A percentile compares a stretch with the other conserved stretches of the same genome.
Conservation (phyloP, 1,140 invertebrate genomes). For the Vollenhovia emeryi region DNA sequence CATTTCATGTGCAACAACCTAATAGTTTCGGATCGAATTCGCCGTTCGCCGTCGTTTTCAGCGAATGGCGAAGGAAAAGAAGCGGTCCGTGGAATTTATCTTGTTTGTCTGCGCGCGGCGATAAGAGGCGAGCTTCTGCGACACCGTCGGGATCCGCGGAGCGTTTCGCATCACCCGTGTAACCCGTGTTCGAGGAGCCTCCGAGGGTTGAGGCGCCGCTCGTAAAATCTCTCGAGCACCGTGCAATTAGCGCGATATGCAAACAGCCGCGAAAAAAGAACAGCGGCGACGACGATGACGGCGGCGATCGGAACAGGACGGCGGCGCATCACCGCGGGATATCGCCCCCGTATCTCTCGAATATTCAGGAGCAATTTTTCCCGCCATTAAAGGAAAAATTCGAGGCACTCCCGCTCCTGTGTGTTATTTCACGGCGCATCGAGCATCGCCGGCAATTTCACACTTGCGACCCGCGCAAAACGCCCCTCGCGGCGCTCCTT, state of each 20-base stretch:
- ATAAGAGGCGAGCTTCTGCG: slow-evolving; percentile 34
- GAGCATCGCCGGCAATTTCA: slow-evolving; percentile 78
- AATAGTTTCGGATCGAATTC: not conserved
- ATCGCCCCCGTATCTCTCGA: not conserved
- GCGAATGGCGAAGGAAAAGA: not conserved
- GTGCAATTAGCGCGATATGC: slow-evolving; percentile 40
- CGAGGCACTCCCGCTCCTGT: slow-evolving; percentile 4
- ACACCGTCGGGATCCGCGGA: not conserved
- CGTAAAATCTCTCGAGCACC: slow-evolving; percentile 24
- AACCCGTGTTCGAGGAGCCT: slow-evolving; percentile 3
- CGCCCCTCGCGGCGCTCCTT: slow-evolving; percentile 39
- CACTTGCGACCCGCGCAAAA: slow-evolving; percentile 72
- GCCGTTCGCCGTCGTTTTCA: not conserved
- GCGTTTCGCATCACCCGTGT: slow-evolving; percentile 4
- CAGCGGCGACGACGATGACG: not conserved
- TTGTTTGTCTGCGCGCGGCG: not conserved
- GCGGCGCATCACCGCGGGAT: not conserved
- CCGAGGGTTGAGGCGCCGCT: slow-evolving; percentile 3
- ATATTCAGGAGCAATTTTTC: slow-evolving; percentile 24
- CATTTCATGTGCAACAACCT: too few species aligned
- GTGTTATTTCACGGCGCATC: slow-evolving; percentile 48
- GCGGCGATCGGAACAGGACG: not conserved
- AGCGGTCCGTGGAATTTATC: slow-evolving; percentile 16
- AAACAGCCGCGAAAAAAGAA: slow-evolving; percentile 34
- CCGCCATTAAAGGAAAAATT: slow-evolving; percentile 12